phyloP scores from a whole-genome alignment of 2,888 invertebrate species.

The Xylota segnis region DNA sequence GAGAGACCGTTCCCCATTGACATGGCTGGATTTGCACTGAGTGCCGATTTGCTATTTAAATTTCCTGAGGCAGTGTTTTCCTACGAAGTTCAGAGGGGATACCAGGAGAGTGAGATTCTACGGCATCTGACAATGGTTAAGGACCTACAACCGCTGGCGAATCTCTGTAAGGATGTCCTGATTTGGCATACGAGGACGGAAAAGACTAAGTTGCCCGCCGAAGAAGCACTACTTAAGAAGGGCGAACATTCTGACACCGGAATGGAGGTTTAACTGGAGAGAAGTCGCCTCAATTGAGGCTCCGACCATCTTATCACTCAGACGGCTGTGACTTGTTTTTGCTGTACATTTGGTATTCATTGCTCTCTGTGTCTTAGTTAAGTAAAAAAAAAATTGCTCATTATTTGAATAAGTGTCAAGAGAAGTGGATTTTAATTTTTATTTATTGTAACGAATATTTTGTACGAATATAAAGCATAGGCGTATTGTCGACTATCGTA shows the following conservation, averaged over 20 bases:
- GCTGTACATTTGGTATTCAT: slow-evolving; percentile 16
- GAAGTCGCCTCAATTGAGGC: neutral
- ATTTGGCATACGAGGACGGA: slow-evolving; percentile 99
- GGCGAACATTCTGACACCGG: slow-evolving; percentile 86
- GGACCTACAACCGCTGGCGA: slow-evolving; percentile 95
- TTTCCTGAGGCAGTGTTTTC: slow-evolving; percentile 92
- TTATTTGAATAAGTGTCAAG: neutral
- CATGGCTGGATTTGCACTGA: slow-evolving; percentile 98
- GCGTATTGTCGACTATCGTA: neutral
- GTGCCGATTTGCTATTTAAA: slow-evolving; percentile 89
- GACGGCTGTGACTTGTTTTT: slow-evolving; percentile 54
- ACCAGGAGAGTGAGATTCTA: slow-evolving; percentile 94
- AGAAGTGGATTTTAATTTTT: neutral
- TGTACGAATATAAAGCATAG: neutral
- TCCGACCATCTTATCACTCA: slow-evolving; percentile 42
- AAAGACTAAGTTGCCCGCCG: slow-evolving; percentile 91
- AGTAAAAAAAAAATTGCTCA: neutral
- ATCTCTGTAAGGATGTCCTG: slow-evolving; percentile 96
- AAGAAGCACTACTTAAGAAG: slow-evolving; percentile 86
- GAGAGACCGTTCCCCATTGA: slow-evolving; percentile 97
- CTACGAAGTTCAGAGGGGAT: slow-evolving; percentile 94
- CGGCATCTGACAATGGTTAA: slow-evolving; percentile 89
- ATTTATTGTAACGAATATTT: slow-evolving; percentile 36
- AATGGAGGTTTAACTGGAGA: slow-evolving; percentile 85
- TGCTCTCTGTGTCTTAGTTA: slow-evolving; percentile 37